Conservation (phyloP, 2,113 vertebrate genomes). For the Mobula birostris region DNA sequence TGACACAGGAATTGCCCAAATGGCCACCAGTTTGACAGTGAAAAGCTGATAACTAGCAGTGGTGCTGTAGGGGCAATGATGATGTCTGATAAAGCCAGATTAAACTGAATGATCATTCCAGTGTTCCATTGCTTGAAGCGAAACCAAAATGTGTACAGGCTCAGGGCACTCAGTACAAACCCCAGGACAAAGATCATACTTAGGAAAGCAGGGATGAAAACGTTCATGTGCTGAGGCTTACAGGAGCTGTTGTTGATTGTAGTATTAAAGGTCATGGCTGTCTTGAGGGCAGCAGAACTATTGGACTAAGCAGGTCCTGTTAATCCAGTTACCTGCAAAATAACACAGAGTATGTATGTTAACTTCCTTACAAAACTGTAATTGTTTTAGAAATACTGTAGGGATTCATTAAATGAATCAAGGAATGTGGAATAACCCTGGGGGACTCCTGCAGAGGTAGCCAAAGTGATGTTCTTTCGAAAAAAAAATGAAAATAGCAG, state of each 20-base stretch:
- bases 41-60: conserved; percentile 51
- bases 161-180: conserved; percentile 52
- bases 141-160: conserved; percentile 58
- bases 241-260: background rate
- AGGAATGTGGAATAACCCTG: background rate
- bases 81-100: conserved; percentile 56
- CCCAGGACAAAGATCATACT: conserved; percentile 54
- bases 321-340: background rate
- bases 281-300: background rate
- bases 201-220: conserved; percentile 44
- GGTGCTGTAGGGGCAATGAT: conserved; percentile 50
- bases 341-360: background rate
- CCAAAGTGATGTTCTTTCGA: background rate
- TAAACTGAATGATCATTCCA: conserved; percentile 57
- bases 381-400: too few relatives aligned
- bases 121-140: conserved; percentile 51
- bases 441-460: background rate
- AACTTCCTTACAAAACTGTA: too few relatives aligned
- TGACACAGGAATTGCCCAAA: conserved; percentile 56
- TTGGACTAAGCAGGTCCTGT: background rate
- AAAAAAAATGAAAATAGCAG: too few relatives aligned
- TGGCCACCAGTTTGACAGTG: conserved; percentile 47
- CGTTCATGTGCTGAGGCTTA: background rate
- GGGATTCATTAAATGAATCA: too few relatives aligned
- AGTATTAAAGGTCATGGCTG: background rate